Evolutionary conservation across 1,140 invertebrate species (phyloP).

Genomic region (Hetaerina americana): DNA sequence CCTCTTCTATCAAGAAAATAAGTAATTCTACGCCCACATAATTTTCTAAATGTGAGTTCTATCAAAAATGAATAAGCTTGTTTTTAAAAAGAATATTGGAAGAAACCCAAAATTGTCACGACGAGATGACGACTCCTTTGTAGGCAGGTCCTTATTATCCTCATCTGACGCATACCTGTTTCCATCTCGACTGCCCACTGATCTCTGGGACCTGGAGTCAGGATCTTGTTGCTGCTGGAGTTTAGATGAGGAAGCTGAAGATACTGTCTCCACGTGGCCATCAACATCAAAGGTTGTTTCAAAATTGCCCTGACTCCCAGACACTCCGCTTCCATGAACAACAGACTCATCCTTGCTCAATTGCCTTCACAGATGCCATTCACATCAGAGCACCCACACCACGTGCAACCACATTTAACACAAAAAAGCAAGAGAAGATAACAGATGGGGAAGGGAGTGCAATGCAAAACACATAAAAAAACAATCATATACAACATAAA

Average conservation of each 20-base stretch:
- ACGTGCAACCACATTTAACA: background rate
- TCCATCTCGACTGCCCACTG: slow-evolving; percentile 30
- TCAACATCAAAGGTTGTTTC: slow-evolving; percentile 72
- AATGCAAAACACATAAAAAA: too few species aligned
- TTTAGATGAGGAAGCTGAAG: background rate
- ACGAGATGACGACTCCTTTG: too few species aligned
- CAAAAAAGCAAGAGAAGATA: too few species aligned
- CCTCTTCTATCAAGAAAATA: too few species aligned
- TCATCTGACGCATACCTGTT: slow-evolving; percentile 18
- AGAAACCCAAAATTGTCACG: too few species aligned
- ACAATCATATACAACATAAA: too few species aligned
- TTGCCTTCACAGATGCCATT: slow-evolving; percentile 14
- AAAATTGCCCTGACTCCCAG: slow-evolving; percentile 37
- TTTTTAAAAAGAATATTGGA: too few species aligned
- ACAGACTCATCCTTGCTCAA: slow-evolving; percentile 12
- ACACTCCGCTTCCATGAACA: background rate
- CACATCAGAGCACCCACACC: background rate
- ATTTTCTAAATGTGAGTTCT: too few species aligned
- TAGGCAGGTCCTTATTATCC: too few species aligned
- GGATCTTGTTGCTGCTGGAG: slow-evolving; percentile 37
- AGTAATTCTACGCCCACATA: too few species aligned
- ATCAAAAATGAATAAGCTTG: too few species aligned
- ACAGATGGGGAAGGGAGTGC: too few species aligned
- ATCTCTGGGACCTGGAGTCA: slow-evolving; percentile 45
- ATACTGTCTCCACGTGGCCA: slow-evolving; percentile 61